Base-by-base conservation (phyloP, 2,888 invertebrate species). In the Oscheius sp. region DNA sequence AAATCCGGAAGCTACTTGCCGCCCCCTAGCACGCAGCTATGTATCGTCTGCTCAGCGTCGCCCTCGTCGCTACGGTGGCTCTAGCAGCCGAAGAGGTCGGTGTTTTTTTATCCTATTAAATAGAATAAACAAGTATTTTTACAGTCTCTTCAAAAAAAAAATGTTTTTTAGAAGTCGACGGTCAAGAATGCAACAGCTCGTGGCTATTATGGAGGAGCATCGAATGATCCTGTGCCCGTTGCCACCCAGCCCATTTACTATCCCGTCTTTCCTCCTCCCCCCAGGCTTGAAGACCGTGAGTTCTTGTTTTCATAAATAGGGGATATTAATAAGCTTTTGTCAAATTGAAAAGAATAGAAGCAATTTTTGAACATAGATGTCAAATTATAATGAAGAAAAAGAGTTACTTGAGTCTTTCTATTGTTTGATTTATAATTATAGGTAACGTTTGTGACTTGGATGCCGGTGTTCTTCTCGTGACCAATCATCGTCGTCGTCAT, bases 381-480 rank as follows among this genome's bases (percentile, higher is more conserved):
- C 8, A 36, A 14, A 8, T 36, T 9, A 36, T 36, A 14, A 36
- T 36, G 8, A 14, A 36, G 36, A 36, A 36, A 36, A 36, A 9
- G 14, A 36, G 8, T 14, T 36, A 36, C 36, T n/a, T 41, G 24
- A 47, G 20, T 22, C 24, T 47, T 36, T 9, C 41, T 36, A 8
- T 36, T 41, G 12, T 17, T 17, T 17, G 2, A 41, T 20, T 1
- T 2, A 20, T 12, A 17, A 9, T 70, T 68, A 26, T 65, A 78
- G 78, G 75, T 47, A 75, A 71, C 74, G 77, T 79, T 14, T 80
- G 79, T 68, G 79, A 80, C 61, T 71, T 80, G 22, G 77, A 80
- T 61, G 79, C 79, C 20, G 75, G 75, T 9, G 76, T 80, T 0
- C 77, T 80, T n/a, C 73, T 80, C 36, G 77, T 80, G 64, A 69